phyloP scores from a whole-genome alignment of 2,113 vertebrate species.

The Galemys pyrenaicus region DNA sequence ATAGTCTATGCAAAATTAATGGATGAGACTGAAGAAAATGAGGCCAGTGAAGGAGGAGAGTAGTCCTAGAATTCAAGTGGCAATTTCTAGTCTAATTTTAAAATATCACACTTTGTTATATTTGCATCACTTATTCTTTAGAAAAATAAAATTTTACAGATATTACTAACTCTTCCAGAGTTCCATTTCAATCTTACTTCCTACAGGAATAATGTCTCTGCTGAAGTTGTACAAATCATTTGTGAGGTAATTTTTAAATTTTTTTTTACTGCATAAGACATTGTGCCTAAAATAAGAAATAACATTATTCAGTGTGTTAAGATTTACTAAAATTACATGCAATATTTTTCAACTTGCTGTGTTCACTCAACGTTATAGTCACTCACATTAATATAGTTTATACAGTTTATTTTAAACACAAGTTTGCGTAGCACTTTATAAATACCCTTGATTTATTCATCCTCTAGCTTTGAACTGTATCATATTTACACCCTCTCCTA shows the following conservation, averaged over 20 bases:
- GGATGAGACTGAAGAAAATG: not conserved
- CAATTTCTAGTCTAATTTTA: slow-evolving; percentile 12
- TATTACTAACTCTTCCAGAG: slow-evolving; percentile 19
- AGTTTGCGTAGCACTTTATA: not conserved
- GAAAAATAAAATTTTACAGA: slow-evolving; percentile 26
- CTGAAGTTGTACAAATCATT: slow-evolving; percentile 22
- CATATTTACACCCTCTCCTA: not conserved
- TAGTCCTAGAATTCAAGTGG: not conserved
- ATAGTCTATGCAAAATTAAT: not conserved
- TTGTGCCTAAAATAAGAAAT: not conserved
- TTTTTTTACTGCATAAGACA: slow-evolving; percentile 45
- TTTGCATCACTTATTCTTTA: slow-evolving; percentile 31
- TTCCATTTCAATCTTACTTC: not conserved
- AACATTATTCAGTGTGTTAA: not conserved
- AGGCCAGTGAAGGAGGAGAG: not conserved
- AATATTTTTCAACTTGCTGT: slow-evolving; percentile 32
- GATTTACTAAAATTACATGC: slow-evolving; percentile 35
- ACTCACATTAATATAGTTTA: not conserved
- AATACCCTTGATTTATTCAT: not conserved
- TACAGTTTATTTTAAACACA: slow-evolving; percentile 44
- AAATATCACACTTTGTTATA: not conserved
- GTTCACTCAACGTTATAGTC: slow-evolving; percentile 5
- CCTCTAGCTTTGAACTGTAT: not conserved
- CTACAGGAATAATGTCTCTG: not conserved
- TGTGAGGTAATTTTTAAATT: not conserved